Evolutionary conservation across 2,888 invertebrate genomes (phyloP).

Genomic region (Stenodema calcarata): DNA sequence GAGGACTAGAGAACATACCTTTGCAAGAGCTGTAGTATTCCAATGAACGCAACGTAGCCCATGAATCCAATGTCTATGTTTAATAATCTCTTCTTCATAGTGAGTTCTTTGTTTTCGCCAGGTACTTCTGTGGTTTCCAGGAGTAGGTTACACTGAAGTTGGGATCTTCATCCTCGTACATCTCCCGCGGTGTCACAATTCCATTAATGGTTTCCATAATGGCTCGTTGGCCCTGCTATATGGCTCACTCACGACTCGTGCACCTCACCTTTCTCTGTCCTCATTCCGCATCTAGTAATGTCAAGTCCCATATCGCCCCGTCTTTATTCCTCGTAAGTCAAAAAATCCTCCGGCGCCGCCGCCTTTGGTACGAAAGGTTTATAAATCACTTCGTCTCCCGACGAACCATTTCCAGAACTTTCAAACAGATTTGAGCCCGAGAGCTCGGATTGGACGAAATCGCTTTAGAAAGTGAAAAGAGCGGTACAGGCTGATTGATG

Average conservation of each 20-base stretch:
- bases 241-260: background rate
- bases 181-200: background rate
- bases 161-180: background rate
- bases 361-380: background rate
- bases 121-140: no score
- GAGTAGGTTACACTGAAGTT: no score
- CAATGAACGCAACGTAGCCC: no score
- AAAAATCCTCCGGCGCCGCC: background rate
- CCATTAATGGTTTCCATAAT: background rate
- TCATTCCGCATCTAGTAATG: background rate
- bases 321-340: background rate
- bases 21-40: no score
- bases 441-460: background rate
- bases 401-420: background rate
- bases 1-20: no score
- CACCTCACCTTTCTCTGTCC: conserved; percentile 16
- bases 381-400: background rate
- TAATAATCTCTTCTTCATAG: no score
- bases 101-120: no score
- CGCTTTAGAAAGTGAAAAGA: background rate
- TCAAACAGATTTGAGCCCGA: background rate
- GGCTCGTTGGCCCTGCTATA: background rate
- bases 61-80: no score
- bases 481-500: background rate
- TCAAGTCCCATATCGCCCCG: background rate